These are phyloP conservation scores for Panurus biarmicus DNA, from an alignment of 2,113 vertebrate genomes.

Conservation along the genomic window DNA sequence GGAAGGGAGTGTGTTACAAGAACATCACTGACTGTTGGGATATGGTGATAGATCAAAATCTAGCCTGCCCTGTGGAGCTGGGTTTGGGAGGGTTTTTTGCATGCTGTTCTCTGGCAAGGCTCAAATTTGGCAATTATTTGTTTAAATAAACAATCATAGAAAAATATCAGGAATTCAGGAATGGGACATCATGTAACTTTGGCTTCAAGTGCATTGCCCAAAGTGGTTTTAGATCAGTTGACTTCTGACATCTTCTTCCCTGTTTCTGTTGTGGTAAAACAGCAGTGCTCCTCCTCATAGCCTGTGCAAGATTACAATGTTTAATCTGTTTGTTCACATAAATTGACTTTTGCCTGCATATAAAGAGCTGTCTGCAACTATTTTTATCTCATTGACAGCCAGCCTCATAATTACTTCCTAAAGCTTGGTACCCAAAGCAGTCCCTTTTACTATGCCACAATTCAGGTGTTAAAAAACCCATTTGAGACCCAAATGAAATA, in stretches of 20 bases:
- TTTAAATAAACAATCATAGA: constrained; percentile 23
- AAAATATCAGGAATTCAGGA: not conserved
- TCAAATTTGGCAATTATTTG: constrained; percentile 13
- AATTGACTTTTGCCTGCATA: not conserved
- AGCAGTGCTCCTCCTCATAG: not conserved
- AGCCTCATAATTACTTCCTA: not conserved
- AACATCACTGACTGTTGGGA: not conserved
- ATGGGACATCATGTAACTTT: not conserved
- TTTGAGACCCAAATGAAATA: not conserved
- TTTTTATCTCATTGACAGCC: not conserved
- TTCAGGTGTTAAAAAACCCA: not conserved
- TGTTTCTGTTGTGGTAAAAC: not conserved
- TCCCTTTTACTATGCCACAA: not conserved
- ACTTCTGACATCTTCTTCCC: not conserved
- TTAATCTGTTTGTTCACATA: not conserved
- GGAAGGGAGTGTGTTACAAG: not conserved
- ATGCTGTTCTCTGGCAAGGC: not conserved
- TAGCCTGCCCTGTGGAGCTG: not conserved
- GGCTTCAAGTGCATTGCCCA: not conserved
- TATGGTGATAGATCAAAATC: constrained; percentile 8
- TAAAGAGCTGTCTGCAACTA: not conserved
- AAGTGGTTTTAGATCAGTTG: not conserved
- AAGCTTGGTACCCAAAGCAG: not conserved
- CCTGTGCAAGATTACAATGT: not conserved
- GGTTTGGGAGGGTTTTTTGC: not conserved